A percentile compares a stretch with the other conserved stretches of the same genome.
Conservation (phyloP, 2,113 vertebrate genomes). For the Sorex araneus region DNA sequence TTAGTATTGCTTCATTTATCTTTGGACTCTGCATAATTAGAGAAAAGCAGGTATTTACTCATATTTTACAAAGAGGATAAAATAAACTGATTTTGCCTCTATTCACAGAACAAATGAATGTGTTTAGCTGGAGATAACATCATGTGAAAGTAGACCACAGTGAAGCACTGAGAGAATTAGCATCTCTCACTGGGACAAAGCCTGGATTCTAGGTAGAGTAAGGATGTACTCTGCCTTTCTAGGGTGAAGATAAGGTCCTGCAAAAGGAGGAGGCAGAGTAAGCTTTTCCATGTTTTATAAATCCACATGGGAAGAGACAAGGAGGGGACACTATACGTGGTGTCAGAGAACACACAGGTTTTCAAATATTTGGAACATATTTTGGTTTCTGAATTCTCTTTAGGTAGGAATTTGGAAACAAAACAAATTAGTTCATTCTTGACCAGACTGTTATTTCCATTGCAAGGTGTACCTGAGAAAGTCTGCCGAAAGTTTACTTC, state of each 20-base stretch:
- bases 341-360: conserved; percentile 26
- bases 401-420: conserved; percentile 42
- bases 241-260: background rate
- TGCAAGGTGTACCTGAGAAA: conserved; percentile 26
- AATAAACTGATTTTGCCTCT: conserved; percentile 34
- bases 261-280: background rate
- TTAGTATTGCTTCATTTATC: background rate
- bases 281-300: conserved; percentile 9
- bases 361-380: background rate
- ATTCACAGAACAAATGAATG: conserved; percentile 31
- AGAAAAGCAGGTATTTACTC: conserved; percentile 27
- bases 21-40: background rate
- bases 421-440: background rate
- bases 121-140: conserved; percentile 12
- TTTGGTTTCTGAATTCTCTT: conserved; percentile 55
- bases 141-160: conserved; percentile 27
- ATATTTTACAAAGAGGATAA: conserved; percentile 8
- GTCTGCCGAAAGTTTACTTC: conserved; percentile 8
- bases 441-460: conserved; percentile 38
- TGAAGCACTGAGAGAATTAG: conserved; percentile 16
- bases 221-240: background rate
- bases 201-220: background rate
- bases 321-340: background rate
- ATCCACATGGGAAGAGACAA: background rate
- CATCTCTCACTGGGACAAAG: background rate